Evolutionary conservation across 2,888 invertebrate genomes (phyloP).

Genomic region (Schizaphis graminum): DNA sequence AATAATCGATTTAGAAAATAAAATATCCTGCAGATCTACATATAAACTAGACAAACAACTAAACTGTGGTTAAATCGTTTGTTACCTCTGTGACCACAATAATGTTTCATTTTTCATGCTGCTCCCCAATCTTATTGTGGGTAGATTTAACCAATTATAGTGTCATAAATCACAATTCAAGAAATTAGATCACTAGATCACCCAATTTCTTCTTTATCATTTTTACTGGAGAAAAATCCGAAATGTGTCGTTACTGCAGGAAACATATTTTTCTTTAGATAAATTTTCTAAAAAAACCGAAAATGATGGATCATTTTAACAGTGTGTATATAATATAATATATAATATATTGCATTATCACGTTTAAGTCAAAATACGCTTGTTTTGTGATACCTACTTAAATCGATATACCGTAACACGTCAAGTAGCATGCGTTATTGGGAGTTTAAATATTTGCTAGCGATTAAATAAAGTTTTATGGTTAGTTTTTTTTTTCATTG

Average conservation of each 20-base stretch:
- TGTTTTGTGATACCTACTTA: neutral
- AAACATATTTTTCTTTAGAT: neutral
- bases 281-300: neutral
- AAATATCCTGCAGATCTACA: neutral
- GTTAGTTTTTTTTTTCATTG: constrained; percentile 26
- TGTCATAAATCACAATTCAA: constrained; percentile 33
- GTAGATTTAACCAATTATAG: constrained; percentile 37
- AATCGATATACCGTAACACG: constrained; percentile 5
- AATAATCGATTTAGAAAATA: constrained; percentile 37
- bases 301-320: neutral
- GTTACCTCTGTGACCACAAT: constrained; percentile 46
- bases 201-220: constrained; percentile 26
- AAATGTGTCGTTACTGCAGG: constrained; percentile 3
- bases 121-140: neutral
- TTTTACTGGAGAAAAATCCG: neutral
- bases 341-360: neutral
- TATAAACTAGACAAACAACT: constrained; percentile 13
- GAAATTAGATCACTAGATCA: constrained; percentile 51
- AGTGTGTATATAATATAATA: neutral
- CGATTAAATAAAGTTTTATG: constrained; percentile 47
- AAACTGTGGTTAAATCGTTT: constrained; percentile 35
- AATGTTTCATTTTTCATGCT: constrained; percentile 43
- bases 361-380: neutral
- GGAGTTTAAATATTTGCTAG: constrained; percentile 49
- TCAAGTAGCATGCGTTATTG: constrained; percentile 27